A percentile compares a stretch with the other conserved stretches of the same genome.
Conservation (phyloP, 2,113 vertebrate genomes). For the Penelope pileata region DNA sequence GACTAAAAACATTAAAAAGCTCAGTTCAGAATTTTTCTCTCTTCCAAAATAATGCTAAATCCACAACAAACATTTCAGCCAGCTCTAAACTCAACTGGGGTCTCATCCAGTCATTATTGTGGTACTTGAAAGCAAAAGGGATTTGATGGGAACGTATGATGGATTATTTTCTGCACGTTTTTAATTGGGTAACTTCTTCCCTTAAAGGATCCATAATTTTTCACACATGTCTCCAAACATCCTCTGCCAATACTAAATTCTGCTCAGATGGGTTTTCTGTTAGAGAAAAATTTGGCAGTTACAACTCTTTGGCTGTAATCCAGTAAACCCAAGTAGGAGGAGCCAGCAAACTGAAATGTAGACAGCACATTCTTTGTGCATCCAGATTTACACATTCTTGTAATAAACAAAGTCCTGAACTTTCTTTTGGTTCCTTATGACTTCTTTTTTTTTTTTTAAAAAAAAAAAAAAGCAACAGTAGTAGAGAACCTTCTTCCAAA, state of each 20-base stretch:
- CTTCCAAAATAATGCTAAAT: slow-evolving; percentile 29
- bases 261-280: slow-evolving; percentile 66
- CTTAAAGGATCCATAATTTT: slow-evolving; percentile 62
- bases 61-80: slow-evolving; percentile 27
- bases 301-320: slow-evolving; percentile 19
- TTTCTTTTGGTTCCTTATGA: not conserved
- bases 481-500: not conserved
- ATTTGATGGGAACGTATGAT: slow-evolving; percentile 51
- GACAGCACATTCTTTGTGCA: not conserved
- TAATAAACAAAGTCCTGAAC: not conserved
- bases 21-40: not conserved
- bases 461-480: not conserved
- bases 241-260: slow-evolving; percentile 62
- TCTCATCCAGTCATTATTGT: slow-evolving; percentile 51
- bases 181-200: slow-evolving; percentile 56
- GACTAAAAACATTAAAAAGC: not conserved
- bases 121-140: slow-evolving; percentile 50
- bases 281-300: slow-evolving; percentile 56
- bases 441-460: not conserved
- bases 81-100: slow-evolving; percentile 9
- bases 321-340: slow-evolving; percentile 48
- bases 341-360: slow-evolving; percentile 19
- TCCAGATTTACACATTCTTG: not conserved
- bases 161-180: slow-evolving; percentile 53
- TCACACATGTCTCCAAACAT: slow-evolving; percentile 60